Evolutionary conservation across 2,888 invertebrate genomes (phyloP), one percentile per base, ranked within the genome.

Genomic region (Limnephilus rhombicus): DNA sequence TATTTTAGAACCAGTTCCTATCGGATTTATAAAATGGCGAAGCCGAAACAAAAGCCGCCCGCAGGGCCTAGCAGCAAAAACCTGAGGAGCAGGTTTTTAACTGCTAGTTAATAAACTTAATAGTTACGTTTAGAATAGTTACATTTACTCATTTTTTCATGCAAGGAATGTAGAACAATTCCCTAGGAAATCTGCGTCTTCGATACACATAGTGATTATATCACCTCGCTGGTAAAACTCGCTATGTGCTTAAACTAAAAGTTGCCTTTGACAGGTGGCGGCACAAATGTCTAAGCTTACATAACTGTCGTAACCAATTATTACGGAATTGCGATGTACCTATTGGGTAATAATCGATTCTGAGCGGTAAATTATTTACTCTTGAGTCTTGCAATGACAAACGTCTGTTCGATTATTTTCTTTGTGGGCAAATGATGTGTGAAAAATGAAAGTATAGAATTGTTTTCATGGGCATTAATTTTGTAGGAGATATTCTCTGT

Each of bases 311-410:
- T 68, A 68, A 68, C 68, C 68, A n/a, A 68, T 68, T 68, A 68
- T 68, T 68, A 68, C 68, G 68, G 68, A 68, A 68, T 68, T 68
- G n/a, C 68, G 68, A 24, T 68, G 24, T 68, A 68, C 68, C 68
- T 68, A 68, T 68, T 68, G 68, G 68, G 68, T 68, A 68, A 68
- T 68, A 68, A 68, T 68, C n/a, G 68, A 68, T 68, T 68, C 68
- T 68, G 68, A 68, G 24, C 24, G 24, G 68, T 68, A 68, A 68
- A 68, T 68, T 68, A 68, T 68, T 68, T 68, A 68, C 68, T 68
- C 68, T 68, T n/a, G 24, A 9, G n/a, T 24, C 68, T 24, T n/a
- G 68, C 68, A 68, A 68, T 68, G 24, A 68, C 68, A 68, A 68
- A 68, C 68, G 68, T 24, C n/a, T 24, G 9, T 68, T 68, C 9